Evolutionary conservation across 2,797 vertebrate species (phyloP).

Genomic region (Parambassis ranga): DNA sequence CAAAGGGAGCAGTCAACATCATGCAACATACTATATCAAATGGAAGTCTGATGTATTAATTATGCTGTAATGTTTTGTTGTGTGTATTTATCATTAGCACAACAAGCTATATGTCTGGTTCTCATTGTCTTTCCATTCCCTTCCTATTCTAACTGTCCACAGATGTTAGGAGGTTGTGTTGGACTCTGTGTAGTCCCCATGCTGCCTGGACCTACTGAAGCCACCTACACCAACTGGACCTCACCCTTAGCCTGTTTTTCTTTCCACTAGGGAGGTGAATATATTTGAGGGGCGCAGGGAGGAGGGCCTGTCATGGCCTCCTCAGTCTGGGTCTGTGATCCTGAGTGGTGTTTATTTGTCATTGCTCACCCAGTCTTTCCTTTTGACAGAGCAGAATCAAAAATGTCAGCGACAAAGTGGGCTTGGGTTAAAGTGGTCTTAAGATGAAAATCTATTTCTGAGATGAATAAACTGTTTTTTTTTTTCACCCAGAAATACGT

Average conservation of each 20-base stretch:
- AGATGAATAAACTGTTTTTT: constrained; percentile 49
- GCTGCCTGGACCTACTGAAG: constrained; percentile 24
- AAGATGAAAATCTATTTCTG: constrained; percentile 60
- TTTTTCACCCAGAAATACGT: constrained; percentile 44
- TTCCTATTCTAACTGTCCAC: constrained; percentile 47
- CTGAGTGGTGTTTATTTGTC: constrained; percentile 73
- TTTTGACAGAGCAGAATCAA: constrained; percentile 40
- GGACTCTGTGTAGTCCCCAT: constrained; percentile 17
- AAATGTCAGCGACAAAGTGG: constrained; percentile 39
- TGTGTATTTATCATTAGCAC: neutral
- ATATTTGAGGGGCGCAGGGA: constrained; percentile 43
- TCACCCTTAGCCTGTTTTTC: constrained; percentile 68
- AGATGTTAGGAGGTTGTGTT: constrained; percentile 61
- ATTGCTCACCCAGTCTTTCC: constrained; percentile 46
- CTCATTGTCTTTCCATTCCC: neutral
- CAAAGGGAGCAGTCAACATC: constrained; percentile 31
- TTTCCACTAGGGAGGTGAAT: constrained; percentile 68
- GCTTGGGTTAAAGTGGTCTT: constrained; percentile 15
- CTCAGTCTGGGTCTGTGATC: constrained; percentile 47
- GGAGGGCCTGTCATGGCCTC: constrained; percentile 44
- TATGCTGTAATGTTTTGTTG: neutral
- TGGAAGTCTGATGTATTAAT: neutral
- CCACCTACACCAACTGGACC: constrained; percentile 63
- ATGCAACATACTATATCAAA: neutral
- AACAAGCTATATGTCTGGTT: neutral